Conservation (phyloP, 2,888 invertebrate species). For the Hedychridium roseum region DNA sequence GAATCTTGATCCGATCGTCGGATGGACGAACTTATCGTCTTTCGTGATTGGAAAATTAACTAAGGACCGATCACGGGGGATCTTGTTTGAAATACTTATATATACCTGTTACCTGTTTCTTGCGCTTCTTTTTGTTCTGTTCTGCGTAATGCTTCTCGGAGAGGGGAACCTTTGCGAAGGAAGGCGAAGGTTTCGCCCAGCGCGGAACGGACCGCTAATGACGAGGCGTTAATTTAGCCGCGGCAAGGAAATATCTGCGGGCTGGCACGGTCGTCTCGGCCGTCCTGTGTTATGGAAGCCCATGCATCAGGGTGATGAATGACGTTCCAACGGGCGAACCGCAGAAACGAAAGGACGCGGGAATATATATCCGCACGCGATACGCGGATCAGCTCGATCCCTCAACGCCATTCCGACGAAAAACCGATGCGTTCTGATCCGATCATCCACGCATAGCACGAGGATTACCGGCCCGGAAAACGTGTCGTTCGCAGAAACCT, state of each 20-base stretch:
- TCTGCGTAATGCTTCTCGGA: no score
- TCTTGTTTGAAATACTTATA: no score
- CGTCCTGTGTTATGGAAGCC: constrained; percentile 46
- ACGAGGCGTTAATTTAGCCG: constrained; percentile 47
- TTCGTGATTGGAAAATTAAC: no score
- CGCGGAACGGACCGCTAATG: constrained; percentile 36
- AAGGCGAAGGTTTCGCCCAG: constrained; percentile 12
- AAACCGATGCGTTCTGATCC: constrained; percentile 48
- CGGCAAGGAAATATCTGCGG: constrained; percentile 34
- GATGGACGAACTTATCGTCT: no score
- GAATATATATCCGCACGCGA: constrained; percentile 48
- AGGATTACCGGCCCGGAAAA: no score
- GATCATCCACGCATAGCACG: no score
- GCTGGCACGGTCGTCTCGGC: constrained; percentile 37
- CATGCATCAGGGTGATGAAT: constrained; percentile 54
- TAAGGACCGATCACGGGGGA: no score
- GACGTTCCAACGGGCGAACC: constrained; percentile 43
- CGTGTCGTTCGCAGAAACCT: no score
- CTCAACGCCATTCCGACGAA: constrained; percentile 45
- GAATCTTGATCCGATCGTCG: no score
- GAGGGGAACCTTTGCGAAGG: no score
- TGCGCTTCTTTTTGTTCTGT: no score
- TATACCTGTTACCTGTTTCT: no score
- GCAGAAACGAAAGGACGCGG: constrained; percentile 39
- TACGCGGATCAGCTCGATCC: constrained; percentile 49